Base-by-base conservation (phyloP, 1,140 invertebrate genomes). In the Scylla paramamosain region DNA sequence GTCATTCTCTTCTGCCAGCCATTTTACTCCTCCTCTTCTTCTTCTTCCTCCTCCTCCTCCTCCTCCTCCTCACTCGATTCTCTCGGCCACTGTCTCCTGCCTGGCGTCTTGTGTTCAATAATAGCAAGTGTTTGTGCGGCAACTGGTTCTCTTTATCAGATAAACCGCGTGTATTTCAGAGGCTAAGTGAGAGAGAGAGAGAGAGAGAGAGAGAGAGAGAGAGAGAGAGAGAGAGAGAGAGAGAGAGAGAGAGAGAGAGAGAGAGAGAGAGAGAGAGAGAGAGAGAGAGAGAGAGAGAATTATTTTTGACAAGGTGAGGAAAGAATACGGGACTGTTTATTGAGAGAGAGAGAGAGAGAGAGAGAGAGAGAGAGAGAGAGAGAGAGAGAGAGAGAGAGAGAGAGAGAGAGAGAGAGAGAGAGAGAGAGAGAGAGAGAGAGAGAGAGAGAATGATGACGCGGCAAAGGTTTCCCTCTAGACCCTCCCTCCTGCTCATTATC, bases 371-470 rank as follows among this genome's bases (percentile, higher is more conserved):
- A 25, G n/a, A 8, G 16, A 29, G 10, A 25, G 4, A 28, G 20
- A 16, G 20, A 20, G 48, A 29, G 16, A 46, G 90, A 31, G 46
- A 10, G 45, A 91, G 45, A 59, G 46, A 52, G 84, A 87, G 89
- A 91, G 90, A 91, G 52, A 77, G 32, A 77, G 48, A 67, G 39
- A 32, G 48, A 59, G 67, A 92, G n/a, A 31, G 52, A 92, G n/a
- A 14, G 39, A 91, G 39, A 67, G n/a, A 77, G 46, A 59, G 46
- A 92, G 32, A 92, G 91, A 83, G 39, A 45, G 52, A 77, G 16
- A 77, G 32, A 28, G 20, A 77, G 77, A 92, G n/a, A 92, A 7
- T 0, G 52, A 59, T 59, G 52, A 59, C 52, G 52, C 52, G 52
- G 52, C 52, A 59, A 59, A 59, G 52, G 52, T 59, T 59, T 59